Conservation (phyloP, 1,140 invertebrate species). For the Brachionus paranguensis region DNA sequence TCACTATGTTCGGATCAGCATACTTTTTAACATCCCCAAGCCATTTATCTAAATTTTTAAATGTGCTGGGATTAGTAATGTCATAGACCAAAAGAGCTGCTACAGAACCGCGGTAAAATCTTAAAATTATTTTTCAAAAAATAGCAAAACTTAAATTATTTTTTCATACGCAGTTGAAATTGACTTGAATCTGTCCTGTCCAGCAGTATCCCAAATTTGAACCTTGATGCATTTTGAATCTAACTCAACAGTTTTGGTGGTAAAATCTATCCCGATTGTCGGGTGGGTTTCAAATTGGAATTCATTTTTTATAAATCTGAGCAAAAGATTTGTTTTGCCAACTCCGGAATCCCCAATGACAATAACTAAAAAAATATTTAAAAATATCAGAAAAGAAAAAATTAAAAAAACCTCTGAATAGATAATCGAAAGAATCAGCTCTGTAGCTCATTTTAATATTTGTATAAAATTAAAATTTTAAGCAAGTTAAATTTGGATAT, state of each 20-base stretch:
- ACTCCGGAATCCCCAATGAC: conserved; percentile 99
- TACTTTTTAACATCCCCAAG: conserved; percentile 95
- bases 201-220: conserved; percentile 77
- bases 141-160: conserved; percentile 52
- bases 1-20: conserved; percentile 97
- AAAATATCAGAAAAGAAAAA: not conserved
- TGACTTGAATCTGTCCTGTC: conserved; percentile 81
- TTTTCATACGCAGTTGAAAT: conserved; percentile 84
- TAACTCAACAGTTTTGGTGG: conserved; percentile 64
- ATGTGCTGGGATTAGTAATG: conserved; percentile 91
- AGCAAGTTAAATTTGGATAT: not conserved
- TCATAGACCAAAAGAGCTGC: conserved; percentile 85
- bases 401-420: not conserved
- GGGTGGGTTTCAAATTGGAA: conserved; percentile 99
- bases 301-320: conserved; percentile 98
- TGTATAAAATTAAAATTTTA: not conserved
- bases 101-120: conserved; percentile 68
- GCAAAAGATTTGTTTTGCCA: conserved; percentile 97
- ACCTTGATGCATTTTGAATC: conserved; percentile 67
- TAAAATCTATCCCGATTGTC: conserved; percentile 99
- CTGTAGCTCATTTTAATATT: not conserved
- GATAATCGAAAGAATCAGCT: not conserved
- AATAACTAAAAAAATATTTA: conserved; percentile 69
- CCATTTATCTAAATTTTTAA: conserved; percentile 96
- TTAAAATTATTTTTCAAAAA: conserved; percentile 57